Evolutionary conservation across 2,113 vertebrate genomes (phyloP).

Genomic region (Oreocharis arfaki): DNA sequence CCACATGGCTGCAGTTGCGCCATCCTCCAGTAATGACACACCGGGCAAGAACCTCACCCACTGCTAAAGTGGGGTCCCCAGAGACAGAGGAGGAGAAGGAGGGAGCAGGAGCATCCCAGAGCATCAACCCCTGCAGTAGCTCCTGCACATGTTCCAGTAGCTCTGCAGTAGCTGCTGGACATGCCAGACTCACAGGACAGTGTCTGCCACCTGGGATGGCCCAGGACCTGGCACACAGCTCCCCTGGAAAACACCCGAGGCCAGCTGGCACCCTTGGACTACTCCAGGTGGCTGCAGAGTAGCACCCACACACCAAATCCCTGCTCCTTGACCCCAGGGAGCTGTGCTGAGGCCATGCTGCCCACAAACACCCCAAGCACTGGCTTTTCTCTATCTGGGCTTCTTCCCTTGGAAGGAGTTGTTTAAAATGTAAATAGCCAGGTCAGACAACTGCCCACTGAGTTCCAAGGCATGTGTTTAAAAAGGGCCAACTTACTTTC

Average conservation of each 20-base stretch:
- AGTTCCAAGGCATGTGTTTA: not conserved
- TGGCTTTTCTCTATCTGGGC: not conserved
- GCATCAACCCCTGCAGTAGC: not conserved
- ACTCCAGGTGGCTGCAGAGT: not conserved
- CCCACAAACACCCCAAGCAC: rapidly evolving
- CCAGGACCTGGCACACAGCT: not conserved
- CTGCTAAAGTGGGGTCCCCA: not conserved
- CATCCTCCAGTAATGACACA: rapidly evolving
- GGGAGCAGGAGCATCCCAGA: not conserved
- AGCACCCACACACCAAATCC: not conserved
- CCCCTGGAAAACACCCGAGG: not conserved
- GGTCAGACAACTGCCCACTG: not conserved
- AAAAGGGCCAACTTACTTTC: slow-evolving; percentile 2
- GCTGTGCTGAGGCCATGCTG: not conserved
- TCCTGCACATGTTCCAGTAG: not conserved
- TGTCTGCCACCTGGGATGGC: not conserved
- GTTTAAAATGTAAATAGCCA: not conserved
- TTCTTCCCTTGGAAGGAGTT: not conserved
- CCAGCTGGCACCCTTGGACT: not conserved
- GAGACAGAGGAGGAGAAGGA: not conserved
- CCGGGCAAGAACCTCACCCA: not conserved
- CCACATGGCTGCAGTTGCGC: rapidly evolving
- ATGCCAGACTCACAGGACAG: not conserved
- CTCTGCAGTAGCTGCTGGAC: not conserved
- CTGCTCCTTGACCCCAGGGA: rapidly evolving